Evolutionary conservation across 2,888 invertebrate species (phyloP).

Genomic region (Herminia tarsipennalis): DNA sequence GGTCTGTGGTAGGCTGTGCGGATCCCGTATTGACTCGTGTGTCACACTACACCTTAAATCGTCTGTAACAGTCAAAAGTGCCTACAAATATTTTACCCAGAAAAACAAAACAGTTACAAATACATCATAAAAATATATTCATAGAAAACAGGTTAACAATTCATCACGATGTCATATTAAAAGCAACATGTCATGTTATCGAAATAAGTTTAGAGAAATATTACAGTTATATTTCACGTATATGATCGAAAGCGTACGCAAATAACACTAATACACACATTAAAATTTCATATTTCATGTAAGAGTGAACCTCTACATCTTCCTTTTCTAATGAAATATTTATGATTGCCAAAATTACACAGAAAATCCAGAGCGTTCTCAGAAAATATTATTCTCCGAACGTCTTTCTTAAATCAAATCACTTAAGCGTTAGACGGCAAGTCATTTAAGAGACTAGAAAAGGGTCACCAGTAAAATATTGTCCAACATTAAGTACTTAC

Average conservation of each 20-base stretch:
- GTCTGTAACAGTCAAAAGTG: no score
- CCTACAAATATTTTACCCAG: no score
- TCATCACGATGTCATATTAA: no score
- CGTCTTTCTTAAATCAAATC: constrained; percentile 10
- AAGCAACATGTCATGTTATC: not conserved
- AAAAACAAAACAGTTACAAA: no score
- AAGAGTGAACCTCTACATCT: not conserved
- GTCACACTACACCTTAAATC: no score
- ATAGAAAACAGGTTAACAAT: no score
- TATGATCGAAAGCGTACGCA: not conserved
- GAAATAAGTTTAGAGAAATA: not conserved
- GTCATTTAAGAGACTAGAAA: constrained; percentile 3
- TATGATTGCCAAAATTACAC: not conserved
- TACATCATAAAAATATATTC: no score
- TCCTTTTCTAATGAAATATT: constrained; percentile 6
- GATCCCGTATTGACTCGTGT: no score
- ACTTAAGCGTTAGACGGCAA: no score
- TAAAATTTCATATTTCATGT: constrained; percentile 1
- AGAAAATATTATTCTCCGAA: not conserved
- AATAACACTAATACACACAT: not conserved
- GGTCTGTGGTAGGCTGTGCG: no score
- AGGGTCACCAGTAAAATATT: constrained; percentile 10
- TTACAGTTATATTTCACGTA: not conserved
- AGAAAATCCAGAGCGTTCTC: not conserved
- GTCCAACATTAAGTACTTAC: constrained; percentile 2